Conservation (phyloP, 2,888 invertebrate species). For the Leptothorax acervorum region DNA sequence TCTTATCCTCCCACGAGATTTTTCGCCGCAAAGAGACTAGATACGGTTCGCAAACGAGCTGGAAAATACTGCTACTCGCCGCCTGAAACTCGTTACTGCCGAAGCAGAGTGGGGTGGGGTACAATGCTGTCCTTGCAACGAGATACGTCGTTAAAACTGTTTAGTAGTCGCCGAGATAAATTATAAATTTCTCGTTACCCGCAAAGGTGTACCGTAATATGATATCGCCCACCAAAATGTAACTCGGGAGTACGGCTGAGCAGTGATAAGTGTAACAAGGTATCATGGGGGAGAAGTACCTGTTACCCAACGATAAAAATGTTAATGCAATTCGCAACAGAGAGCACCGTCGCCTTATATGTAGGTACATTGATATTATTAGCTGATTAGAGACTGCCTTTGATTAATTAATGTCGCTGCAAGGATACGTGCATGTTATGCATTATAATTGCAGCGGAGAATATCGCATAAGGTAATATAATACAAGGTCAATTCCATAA, state of each 20-base stretch:
- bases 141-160: constrained; percentile 55
- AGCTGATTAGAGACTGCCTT: background rate
- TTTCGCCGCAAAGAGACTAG: constrained; percentile 41
- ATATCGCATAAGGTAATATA: background rate
- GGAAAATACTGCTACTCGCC: constrained; percentile 46
- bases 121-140: constrained; percentile 52
- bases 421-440: background rate
- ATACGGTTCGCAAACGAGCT: constrained; percentile 34
- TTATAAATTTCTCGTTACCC: constrained; percentile 55
- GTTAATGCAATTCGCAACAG: constrained; percentile 27
- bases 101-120: constrained; percentile 14
- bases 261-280: constrained; percentile 41
- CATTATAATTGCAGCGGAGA: background rate
- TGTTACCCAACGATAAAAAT: constrained; percentile 24
- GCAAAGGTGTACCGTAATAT: constrained; percentile 49
- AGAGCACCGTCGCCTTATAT: background rate
- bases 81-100: constrained; percentile 51
- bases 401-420: constrained; percentile 30
- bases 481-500: constrained; percentile 12
- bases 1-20: constrained; percentile 55
- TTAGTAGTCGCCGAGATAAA: constrained; percentile 53
- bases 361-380: background rate
- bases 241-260: constrained; percentile 28
- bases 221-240: constrained; percentile 47
- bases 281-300: background rate